Percentiles rank a stretch among this genome's conserved stretches.
These are phyloP conservation scores for Larimichthys crocea DNA, from an alignment of 2,113 vertebrate genomes.

Conservation along the genomic window DNA sequence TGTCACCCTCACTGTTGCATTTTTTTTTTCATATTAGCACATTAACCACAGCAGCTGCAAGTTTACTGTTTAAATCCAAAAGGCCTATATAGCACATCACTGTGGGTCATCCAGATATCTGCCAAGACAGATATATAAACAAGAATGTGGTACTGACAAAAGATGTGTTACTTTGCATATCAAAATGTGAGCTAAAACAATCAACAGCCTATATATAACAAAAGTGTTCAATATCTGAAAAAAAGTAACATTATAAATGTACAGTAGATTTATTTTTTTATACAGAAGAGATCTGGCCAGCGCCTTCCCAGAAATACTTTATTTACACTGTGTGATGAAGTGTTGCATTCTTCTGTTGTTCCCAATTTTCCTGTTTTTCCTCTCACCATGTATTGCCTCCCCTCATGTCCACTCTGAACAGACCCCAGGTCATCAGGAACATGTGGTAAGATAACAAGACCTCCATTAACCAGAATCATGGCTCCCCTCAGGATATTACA, in stretches of 20 bases:
- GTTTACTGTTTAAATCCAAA: not conserved
- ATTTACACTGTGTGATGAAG: constrained; percentile 41
- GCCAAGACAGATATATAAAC: constrained; percentile 4
- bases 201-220: not conserved
- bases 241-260: not conserved
- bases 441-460: constrained; percentile 68
- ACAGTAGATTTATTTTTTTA: constrained; percentile 10
- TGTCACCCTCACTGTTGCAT: constrained; percentile 30
- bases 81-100: not conserved
- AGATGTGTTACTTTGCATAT: constrained; percentile 6
- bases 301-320: constrained; percentile 46
- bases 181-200: not conserved
- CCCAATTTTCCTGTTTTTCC: constrained; percentile 57
- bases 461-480: constrained; percentile 54
- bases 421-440: constrained; percentile 54
- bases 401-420: constrained; percentile 24
- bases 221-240: not conserved
- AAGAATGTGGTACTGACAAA: not conserved
- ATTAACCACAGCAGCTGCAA: not conserved
- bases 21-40: constrained; percentile 2
- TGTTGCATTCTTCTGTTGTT: constrained; percentile 39
- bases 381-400: constrained; percentile 4
- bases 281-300: constrained; percentile 4
- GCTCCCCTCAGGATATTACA: constrained; percentile 44
- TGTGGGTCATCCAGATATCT: not conserved